phyloP scores from a whole-genome alignment of 2,113 vertebrate species.

The Macquaria australasica region DNA sequence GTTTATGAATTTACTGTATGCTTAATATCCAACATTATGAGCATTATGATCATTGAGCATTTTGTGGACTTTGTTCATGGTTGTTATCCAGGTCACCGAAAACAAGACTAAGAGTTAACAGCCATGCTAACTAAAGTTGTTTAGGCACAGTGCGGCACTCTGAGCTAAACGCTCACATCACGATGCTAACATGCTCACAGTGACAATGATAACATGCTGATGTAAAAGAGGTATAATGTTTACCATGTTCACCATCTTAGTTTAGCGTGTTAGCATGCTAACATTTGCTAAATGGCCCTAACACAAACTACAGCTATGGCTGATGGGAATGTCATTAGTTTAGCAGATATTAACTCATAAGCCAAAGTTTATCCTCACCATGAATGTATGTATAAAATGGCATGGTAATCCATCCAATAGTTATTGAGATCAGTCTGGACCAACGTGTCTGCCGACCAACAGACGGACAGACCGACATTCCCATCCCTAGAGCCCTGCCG shows the following conservation, averaged over 20 bases:
- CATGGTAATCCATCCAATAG: not conserved
- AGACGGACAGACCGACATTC: not conserved
- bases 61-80: slow-evolving; percentile 12
- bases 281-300: not conserved
- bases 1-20: not conserved
- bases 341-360: not conserved
- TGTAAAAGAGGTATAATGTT: not conserved
- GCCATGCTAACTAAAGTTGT: not conserved
- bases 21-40: not conserved
- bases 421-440: not conserved
- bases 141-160: not conserved
- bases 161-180: not conserved
- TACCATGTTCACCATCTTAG: not conserved
- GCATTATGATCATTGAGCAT: not conserved
- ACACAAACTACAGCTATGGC: not conserved
- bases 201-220: not conserved
- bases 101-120: not conserved
- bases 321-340: not conserved
- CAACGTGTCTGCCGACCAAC: not conserved
- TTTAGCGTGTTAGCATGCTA: not conserved
- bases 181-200: not conserved
- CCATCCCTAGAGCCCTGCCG: too few relatives aligned
- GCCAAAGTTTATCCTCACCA: not conserved
- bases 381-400: too few relatives aligned
- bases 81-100: not conserved